Conservation (phyloP, 2,888 invertebrate species). For the Kuschelorhynchus macadamiae region DNA sequence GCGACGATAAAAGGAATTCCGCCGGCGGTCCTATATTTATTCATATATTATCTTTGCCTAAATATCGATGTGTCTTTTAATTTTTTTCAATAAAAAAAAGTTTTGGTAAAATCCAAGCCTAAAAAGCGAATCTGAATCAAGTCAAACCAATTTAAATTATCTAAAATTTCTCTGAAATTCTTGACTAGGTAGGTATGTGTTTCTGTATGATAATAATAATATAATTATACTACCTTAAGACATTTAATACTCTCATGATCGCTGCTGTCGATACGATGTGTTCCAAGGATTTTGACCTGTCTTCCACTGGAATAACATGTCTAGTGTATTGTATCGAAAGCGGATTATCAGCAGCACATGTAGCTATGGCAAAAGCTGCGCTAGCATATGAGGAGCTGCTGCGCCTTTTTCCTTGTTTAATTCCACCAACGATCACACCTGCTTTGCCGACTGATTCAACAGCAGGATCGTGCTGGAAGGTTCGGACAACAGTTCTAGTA, state of each 20-base stretch:
- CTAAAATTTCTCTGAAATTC: no score
- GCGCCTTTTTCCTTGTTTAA: constrained; percentile 88
- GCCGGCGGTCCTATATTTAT: no score
- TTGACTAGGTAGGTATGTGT: no score
- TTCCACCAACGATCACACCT: constrained; percentile 92
- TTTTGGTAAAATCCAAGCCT: no score
- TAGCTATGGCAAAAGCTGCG: constrained; percentile 92
- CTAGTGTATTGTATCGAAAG: constrained; percentile 73
- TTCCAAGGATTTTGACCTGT: constrained; percentile 76
- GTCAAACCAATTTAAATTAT: no score
- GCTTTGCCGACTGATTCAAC: constrained; percentile 77
- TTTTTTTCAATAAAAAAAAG: no score
- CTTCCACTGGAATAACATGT: constrained; percentile 64
- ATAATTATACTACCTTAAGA: constrained; percentile 73
- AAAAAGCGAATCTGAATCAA: no score
- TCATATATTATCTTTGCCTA: no score
- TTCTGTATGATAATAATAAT: constrained; percentile 12
- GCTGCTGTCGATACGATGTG: constrained; percentile 93
- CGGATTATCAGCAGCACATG: constrained; percentile 89
- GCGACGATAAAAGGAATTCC: no score
- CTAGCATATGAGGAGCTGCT: constrained; percentile 90
- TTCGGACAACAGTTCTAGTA: constrained; percentile 72
- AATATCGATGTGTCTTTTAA: no score
- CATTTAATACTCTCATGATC: constrained; percentile 92
- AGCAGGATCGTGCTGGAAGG: constrained; percentile 75